A percentile compares a stretch with the other conserved stretches of the same genome.
phyloP scores from a whole-genome alignment of 1,140 invertebrate genomes.

The Drosophila azteca region DNA sequence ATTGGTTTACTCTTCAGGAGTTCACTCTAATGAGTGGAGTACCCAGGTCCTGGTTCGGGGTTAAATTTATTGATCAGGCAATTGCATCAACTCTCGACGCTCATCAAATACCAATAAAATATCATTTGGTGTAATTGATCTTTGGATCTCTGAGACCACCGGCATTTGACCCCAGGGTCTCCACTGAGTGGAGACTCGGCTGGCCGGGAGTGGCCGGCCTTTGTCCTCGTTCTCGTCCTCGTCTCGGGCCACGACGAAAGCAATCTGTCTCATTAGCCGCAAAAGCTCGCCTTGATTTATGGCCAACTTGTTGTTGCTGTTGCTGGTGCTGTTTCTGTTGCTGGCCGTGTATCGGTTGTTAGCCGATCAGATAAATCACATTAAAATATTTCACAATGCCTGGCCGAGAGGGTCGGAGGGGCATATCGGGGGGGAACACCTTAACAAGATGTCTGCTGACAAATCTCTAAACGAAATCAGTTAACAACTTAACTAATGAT shows the following conservation, averaged over 20 bases:
- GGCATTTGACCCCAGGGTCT: constrained; percentile 37
- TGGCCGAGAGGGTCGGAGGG: constrained; percentile 5
- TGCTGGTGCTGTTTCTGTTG: constrained; percentile 16
- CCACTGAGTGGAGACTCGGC: no score
- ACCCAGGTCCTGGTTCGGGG: neutral
- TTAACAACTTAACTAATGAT: constrained; percentile 82
- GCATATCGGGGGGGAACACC: constrained; percentile 3
- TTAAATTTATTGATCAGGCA: constrained; percentile 69
- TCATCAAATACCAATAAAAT: constrained; percentile 80
- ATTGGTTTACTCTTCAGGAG: neutral
- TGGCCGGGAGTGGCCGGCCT: neutral
- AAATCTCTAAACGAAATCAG: constrained; percentile 78
- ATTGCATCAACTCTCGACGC: constrained; percentile 60
- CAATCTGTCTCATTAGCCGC: constrained; percentile 78
- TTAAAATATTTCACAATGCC: constrained; percentile 69
- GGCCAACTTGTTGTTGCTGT: constrained; percentile 27
- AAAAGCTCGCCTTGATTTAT: constrained; percentile 71
- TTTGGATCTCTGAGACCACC: constrained; percentile 41
- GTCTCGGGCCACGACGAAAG: constrained; percentile 10
- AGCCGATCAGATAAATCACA: constrained; percentile 71
- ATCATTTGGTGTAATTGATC: constrained; percentile 74
- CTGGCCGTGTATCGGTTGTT: constrained; percentile 23
- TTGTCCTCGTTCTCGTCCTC: neutral
- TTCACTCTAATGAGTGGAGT: constrained; percentile 52
- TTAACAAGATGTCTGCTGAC: constrained; percentile 52